phyloP scores from a whole-genome alignment of 2,113 vertebrate genomes.

The Alethe diademata region DNA sequence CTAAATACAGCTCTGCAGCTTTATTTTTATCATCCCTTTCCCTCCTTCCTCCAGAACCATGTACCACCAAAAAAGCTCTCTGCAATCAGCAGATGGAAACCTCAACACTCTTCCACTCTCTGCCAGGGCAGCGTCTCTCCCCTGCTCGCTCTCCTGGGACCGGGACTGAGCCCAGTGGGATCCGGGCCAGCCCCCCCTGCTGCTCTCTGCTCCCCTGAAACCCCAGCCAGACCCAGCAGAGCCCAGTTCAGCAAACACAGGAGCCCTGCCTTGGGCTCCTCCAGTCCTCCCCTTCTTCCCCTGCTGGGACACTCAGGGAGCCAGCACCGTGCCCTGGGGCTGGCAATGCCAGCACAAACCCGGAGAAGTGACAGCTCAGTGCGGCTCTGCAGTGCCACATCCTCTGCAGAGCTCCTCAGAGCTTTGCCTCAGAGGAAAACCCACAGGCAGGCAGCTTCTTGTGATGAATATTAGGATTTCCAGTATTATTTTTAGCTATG shows the following conservation, averaged over 20 bases:
- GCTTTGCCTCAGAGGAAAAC: not conserved
- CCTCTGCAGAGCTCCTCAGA: accelerated
- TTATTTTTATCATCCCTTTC: constrained; percentile 52
- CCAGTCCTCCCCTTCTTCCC: not conserved
- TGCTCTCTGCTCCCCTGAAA: accelerated
- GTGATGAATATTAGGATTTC: not conserved
- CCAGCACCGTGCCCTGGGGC: not conserved
- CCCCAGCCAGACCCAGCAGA: not conserved
- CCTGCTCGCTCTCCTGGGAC: not conserved
- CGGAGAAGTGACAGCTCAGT: not conserved
- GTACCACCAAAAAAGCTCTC: not conserved
- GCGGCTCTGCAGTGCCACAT: accelerated
- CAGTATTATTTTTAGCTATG: not conserved
- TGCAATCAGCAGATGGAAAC: constrained; percentile 30
- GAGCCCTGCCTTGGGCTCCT: not conserved
- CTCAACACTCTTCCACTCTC: constrained; percentile 1
- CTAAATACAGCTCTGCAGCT: constrained; percentile 46
- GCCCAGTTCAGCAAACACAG: accelerated
- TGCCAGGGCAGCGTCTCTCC: not conserved
- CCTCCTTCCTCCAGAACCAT: constrained; percentile 45
- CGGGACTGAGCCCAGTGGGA: accelerated
- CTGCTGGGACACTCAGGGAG: not conserved
- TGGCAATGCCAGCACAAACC: not conserved
- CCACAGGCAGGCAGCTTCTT: not conserved
- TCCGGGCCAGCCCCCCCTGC: not conserved